phyloP scores from a whole-genome alignment of 2,113 vertebrate genomes.

The Cebus imitator region DNA sequence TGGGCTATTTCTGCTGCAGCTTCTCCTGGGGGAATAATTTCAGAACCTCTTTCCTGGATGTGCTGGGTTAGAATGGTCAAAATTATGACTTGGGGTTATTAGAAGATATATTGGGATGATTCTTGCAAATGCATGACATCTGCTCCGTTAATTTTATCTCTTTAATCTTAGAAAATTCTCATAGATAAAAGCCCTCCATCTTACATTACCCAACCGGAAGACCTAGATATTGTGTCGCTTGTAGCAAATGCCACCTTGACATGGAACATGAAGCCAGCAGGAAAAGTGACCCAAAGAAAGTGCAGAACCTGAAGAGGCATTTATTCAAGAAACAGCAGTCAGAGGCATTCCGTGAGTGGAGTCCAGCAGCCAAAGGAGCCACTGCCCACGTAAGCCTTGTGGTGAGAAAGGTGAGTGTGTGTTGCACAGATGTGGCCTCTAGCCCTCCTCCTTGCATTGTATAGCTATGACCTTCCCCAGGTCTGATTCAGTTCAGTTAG shows the following conservation, averaged over 20 bases:
- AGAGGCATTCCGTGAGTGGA: neutral
- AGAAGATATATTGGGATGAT: neutral
- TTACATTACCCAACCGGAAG: slow-evolving; percentile 82
- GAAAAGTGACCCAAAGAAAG: neutral
- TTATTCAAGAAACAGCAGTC: neutral
- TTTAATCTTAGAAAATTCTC: slow-evolving; percentile 86
- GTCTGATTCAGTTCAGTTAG: neutral
- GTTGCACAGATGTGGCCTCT: neutral
- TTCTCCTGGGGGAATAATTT: neutral
- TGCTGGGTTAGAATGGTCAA: neutral
- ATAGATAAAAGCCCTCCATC: slow-evolving; percentile 83
- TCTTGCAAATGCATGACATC: slow-evolving; percentile 11
- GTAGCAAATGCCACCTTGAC: slow-evolving; percentile 87
- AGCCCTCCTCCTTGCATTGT: rapidly evolving
- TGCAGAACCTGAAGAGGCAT: neutral
- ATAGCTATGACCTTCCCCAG: neutral
- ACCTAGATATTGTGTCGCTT: slow-evolving; percentile 80
- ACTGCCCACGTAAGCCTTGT: slow-evolving; percentile 84
- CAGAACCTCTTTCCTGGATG: neutral
- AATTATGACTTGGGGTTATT: neutral
- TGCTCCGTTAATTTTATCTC: slow-evolving; percentile 57
- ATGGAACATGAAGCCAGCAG: slow-evolving; percentile 73
- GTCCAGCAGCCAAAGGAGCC: neutral
- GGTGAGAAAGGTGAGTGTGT: slow-evolving; percentile 85
- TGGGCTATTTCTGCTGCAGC: neutral